Evolutionary conservation across 30 jellyfish, hydroid and myxozoan species (phyloP), one percentile per base, ranked within the genome.

Genomic region (Aurelia sp.): DNA sequence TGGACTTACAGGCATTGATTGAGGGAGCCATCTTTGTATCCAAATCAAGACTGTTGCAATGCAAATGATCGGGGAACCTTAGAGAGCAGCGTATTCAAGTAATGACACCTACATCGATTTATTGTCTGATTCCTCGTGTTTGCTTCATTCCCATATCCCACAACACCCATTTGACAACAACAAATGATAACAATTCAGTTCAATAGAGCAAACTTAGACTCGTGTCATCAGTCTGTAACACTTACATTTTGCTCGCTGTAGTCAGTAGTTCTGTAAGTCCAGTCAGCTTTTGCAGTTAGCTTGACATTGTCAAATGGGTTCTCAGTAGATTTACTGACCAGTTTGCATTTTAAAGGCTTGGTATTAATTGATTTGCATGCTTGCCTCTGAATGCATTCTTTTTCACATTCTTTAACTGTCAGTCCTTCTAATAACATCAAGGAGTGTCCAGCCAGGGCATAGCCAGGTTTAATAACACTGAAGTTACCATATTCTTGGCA

Each of bases 321-420:
- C 21, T 58, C 67, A 58, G 22, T 58, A 58, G 67, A 58, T 58
- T 58, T 20, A 20, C 67, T 58, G 67, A 58, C 67, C 67, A 58
- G 8, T 58, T 58, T 13, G 27, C 67, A 58, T 17, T 58, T 58
- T 9, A 58, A 58, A 15, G 21, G 67, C 9, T 58, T 58, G 21
- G 67, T 58, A 58, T 58, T 58, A 15, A 58, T 58, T 58, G 67
- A 58, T 58, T 58, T 58, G 67, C 67, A 58, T 58, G 21, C 67
- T 58, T 58, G 67, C 8, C 27, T 20, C 67, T 15, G 27, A 0
- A 58, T 11, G 67, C 67, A 58, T 58, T 58, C 67, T 6, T 58
- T 20, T 58, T 58, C 67, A 58, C 67, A 58, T 11, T 58, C 27
- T 58, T 58, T 7, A 15, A 58, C 67, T 15, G 27, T 58, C 22